A percentile compares a stretch with the other conserved stretches of the same genome.
Conservation (phyloP, 2,113 vertebrate genomes). For the Corapipo altera region DNA sequence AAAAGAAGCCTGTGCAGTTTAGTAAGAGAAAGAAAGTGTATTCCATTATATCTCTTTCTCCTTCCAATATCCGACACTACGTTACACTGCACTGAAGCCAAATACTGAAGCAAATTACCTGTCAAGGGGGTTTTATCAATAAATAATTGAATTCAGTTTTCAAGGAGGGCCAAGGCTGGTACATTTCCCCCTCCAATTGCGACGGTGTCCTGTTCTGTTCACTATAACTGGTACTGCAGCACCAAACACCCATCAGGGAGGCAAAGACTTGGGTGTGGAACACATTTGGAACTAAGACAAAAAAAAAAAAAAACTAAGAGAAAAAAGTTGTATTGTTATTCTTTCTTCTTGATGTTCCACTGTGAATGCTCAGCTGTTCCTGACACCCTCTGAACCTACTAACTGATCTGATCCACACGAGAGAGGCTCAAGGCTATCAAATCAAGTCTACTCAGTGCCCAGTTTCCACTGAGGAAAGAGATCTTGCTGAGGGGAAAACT, state of each 20-base stretch:
- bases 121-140: slow-evolving; percentile 32
- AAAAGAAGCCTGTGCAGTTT: neutral
- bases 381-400: neutral
- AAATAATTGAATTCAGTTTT: slow-evolving; percentile 27
- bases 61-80: neutral
- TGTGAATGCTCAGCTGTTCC: neutral
- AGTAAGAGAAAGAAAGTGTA: neutral
- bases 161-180: neutral
- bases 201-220: neutral
- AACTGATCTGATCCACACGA: neutral
- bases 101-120: slow-evolving; percentile 33
- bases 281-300: neutral
- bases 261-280: neutral
- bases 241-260: neutral
- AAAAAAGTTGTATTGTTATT: neutral
- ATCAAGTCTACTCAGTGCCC: neutral
- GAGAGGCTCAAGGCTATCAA: too few species aligned
- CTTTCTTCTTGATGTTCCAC: neutral
- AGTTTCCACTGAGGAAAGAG: neutral
- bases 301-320: neutral
- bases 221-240: neutral
- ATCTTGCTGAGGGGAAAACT: neutral
- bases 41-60: neutral
- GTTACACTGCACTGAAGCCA: neutral
- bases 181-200: neutral